Evolutionary conservation across 2,888 invertebrate genomes (phyloP).

Genomic region (Dione vanillae): DNA sequence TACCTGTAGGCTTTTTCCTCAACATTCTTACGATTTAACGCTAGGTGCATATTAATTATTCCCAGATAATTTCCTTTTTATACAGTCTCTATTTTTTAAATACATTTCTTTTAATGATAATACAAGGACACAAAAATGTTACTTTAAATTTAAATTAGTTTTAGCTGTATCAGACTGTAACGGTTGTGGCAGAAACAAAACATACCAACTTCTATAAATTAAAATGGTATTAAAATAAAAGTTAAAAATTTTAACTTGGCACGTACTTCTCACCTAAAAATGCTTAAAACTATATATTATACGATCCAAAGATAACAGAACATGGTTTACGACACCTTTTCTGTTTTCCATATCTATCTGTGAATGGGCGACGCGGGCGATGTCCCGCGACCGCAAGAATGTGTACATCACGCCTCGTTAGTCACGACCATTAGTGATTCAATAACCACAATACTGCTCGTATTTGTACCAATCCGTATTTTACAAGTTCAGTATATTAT

Average conservation of each 20-base stretch:
- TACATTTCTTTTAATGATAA: too few species aligned
- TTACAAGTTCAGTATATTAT: not conserved
- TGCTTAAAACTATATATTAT: not conserved
- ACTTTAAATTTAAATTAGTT: too few species aligned
- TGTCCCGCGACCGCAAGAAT: constrained; percentile 63
- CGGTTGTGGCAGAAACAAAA: too few species aligned
- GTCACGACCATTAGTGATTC: constrained; percentile 69
- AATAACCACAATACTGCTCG: constrained; percentile 54
- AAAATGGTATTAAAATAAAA: too few species aligned
- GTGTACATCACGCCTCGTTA: constrained; percentile 65
- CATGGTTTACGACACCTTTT: constrained; percentile 23
- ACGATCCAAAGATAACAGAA: constrained; percentile 16
- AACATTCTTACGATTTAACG: not conserved
- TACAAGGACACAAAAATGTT: too few species aligned
- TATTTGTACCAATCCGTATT: constrained; percentile 6
- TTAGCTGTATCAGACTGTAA: too few species aligned
- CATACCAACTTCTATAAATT: too few species aligned
- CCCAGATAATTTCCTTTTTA: not conserved
- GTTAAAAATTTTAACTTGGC: not conserved
- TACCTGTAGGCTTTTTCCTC: constrained; percentile 4
- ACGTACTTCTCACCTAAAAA: not conserved
- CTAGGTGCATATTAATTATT: not conserved
- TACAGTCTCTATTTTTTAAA: not conserved
- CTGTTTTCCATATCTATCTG: constrained; percentile 21
- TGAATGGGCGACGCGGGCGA: constrained; percentile 37